A percentile compares a stretch with the other conserved stretches of the same genome.
These are phyloP conservation scores for Anhinga rufa DNA, from an alignment of 2,113 vertebrate species.

Conservation along the genomic window DNA sequence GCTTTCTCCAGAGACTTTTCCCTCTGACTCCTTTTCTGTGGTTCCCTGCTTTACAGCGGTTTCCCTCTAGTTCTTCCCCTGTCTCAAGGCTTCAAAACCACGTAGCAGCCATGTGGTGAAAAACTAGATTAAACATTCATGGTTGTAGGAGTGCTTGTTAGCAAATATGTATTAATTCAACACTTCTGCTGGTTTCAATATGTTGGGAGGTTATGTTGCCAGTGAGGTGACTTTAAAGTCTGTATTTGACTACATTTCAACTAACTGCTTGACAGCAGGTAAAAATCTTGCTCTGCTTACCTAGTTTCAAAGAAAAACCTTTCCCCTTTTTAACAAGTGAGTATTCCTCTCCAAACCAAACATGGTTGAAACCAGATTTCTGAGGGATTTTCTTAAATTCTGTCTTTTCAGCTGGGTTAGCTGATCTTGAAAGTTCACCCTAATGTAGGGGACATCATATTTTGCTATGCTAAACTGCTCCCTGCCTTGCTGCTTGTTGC, in stretches of 20 bases:
- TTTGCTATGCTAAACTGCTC: not conserved
- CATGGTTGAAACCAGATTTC: fast-evolving
- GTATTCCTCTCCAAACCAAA: not conserved
- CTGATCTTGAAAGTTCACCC: not conserved
- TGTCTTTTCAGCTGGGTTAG: not conserved
- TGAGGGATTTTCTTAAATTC: not conserved
- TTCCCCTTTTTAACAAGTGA: not conserved
- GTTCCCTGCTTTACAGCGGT: not conserved
- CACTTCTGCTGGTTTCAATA: constrained; percentile 22
- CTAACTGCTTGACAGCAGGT: not conserved
- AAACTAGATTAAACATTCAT: constrained; percentile 38
- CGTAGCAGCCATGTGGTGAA: not conserved
- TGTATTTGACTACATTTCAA: not conserved
- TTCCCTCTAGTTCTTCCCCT: not conserved
- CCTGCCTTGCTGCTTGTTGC: not conserved
- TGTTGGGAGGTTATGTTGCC: not conserved
- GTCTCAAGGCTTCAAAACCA: not conserved
- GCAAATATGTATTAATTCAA: constrained; percentile 52
- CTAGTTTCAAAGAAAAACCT: not conserved
- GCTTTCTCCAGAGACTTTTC: not conserved
- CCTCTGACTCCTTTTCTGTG: not conserved
- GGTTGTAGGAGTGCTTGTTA: constrained; percentile 6
- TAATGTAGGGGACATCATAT: not conserved
- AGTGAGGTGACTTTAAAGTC: not conserved
- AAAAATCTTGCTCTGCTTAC: not conserved